Evolutionary conservation across 2,797 vertebrate genomes (phyloP), one percentile per base, ranked within the genome.

Genomic region (Knipowitschia caucasica): DNA sequence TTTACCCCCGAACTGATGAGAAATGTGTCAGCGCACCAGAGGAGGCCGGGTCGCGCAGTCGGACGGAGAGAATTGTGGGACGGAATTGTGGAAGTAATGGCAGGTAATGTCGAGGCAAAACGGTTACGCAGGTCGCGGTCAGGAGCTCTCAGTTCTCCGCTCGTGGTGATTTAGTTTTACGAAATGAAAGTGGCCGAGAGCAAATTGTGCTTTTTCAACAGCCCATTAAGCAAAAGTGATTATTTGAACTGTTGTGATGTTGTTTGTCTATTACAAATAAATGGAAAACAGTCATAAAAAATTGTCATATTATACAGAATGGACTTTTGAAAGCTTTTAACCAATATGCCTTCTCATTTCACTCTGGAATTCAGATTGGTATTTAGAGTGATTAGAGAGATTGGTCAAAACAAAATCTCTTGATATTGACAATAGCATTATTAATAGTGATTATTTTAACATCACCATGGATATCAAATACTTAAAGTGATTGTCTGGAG

Each of bases 71-170:
- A 27, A 17, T n/a, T n/a, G n/a, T n/a, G n/a, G n/a, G n/a, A n/a
- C 2, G 10, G 7, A 23, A 17, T 10, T 10, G 24, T 12, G 14
- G 11, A 25, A n/a, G 3, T 25, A 46, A 17, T 18, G 9, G 8
- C 2, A 2, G 49, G 61, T 44, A 39, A 35, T 25, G 45, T 47
- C 29, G 42, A 62, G 50, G 35, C 56, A 26, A 60, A 26, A 64
- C 23, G 26, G 23, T 24, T 27, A 5, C 2, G 18, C 14, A 17
- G 2, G 25, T 8, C n/a, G 5, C 40, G 20, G 2, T n/a, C 4
- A 34, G 14, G 11, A n/a, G 11, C 11, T n/a, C 31, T 1, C 4
- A 3, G 14, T 17, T 17, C 34, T 35, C n/a, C 20, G 35, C 35
- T 38, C 35, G 11, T 9, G 10, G 35, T 18, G 35, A 38, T 4